These are phyloP conservation scores for Ectemnius continuus DNA, from an alignment of 2,888 invertebrate species.

Conservation along the genomic window DNA sequence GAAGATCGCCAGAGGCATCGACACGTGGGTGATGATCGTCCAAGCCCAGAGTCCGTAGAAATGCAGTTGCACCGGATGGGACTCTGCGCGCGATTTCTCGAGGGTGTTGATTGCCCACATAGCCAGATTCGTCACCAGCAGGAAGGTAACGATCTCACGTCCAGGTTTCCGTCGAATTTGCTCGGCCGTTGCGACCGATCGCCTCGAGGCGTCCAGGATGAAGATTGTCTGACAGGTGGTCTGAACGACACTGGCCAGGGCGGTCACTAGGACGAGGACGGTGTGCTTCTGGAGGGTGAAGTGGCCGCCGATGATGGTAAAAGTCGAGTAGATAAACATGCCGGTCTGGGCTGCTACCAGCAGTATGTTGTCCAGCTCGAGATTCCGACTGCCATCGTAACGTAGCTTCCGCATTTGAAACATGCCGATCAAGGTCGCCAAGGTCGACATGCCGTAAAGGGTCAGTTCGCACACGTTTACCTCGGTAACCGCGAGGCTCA, in stretches of 20 bases:
- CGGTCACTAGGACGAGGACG: slow-evolving; percentile 89
- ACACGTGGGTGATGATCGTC: slow-evolving; percentile 96
- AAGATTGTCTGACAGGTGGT: slow-evolving; percentile 95
- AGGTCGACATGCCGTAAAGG: slow-evolving; percentile 90
- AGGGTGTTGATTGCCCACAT: slow-evolving; percentile 97
- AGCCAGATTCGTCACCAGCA: slow-evolving; percentile 92
- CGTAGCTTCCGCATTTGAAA: slow-evolving; percentile 90
- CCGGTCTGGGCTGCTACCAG: slow-evolving; percentile 96
- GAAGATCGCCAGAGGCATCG: slow-evolving; percentile 95
- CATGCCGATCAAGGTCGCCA: slow-evolving; percentile 93
- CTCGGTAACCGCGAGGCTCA: slow-evolving; percentile 90
- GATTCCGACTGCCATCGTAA: slow-evolving; percentile 89
- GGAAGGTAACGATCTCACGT: slow-evolving; percentile 94
- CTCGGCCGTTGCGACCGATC: slow-evolving; percentile 89
- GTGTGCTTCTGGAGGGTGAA: slow-evolving; percentile 91
- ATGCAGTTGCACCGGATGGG: slow-evolving; percentile 93
- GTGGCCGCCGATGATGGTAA: slow-evolving; percentile 95
- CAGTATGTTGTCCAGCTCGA: slow-evolving; percentile 93
- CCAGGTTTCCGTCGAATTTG: slow-evolving; percentile 94
- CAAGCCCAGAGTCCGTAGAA: slow-evolving; percentile 97
- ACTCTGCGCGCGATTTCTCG: slow-evolving; percentile 93
- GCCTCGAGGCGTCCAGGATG: slow-evolving; percentile 92
- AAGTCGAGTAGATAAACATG: slow-evolving; percentile 95
- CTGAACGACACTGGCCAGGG: slow-evolving; percentile 91
- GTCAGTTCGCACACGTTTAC: slow-evolving; percentile 93